Conservation (phyloP, 2,888 invertebrate genomes). For the Nomada goodeniana region DNA sequence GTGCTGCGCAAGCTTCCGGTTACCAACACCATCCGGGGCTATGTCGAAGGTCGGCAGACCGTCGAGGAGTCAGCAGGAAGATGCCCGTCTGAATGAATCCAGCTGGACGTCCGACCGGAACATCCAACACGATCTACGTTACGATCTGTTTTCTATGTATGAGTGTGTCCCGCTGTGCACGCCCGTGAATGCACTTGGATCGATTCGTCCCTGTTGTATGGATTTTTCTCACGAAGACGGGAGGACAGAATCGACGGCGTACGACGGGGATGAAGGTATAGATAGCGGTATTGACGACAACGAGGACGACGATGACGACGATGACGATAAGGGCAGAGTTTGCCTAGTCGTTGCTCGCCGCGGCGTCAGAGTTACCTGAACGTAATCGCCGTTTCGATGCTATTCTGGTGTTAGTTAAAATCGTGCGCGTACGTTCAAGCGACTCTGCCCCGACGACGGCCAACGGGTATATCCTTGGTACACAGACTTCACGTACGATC, state of each 20-base stretch:
- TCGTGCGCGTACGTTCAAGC: background rate
- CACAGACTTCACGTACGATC: background rate
- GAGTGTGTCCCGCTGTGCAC: conserved; percentile 20
- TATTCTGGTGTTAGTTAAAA: conserved; percentile 1
- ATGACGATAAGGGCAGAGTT: conserved; percentile 21
- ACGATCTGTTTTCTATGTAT: conserved; percentile 35
- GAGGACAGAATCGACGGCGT: background rate
- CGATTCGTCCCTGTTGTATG: background rate
- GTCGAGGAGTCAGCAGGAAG: background rate
- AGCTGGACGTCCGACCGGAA: conserved; percentile 17
- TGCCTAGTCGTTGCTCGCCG: conserved; percentile 11
- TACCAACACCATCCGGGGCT: conserved; percentile 1
- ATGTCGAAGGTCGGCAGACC: conserved; percentile 28
- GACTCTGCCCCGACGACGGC: conserved; percentile 27
- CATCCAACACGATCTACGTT: conserved; percentile 32
- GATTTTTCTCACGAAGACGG: background rate
- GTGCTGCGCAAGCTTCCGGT: background rate
- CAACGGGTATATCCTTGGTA: background rate
- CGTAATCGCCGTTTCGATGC: conserved; percentile 24
- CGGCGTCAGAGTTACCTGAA: conserved; percentile 29
- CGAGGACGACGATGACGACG: conserved; percentile 9
- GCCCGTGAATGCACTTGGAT: conserved; percentile 41
- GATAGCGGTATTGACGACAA: conserved; percentile 16
- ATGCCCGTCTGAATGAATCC: background rate
- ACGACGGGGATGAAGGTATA: conserved; percentile 6